Evolutionary conservation across 2,888 invertebrate genomes (phyloP).

Genomic region (Rhodophaea formosa): DNA sequence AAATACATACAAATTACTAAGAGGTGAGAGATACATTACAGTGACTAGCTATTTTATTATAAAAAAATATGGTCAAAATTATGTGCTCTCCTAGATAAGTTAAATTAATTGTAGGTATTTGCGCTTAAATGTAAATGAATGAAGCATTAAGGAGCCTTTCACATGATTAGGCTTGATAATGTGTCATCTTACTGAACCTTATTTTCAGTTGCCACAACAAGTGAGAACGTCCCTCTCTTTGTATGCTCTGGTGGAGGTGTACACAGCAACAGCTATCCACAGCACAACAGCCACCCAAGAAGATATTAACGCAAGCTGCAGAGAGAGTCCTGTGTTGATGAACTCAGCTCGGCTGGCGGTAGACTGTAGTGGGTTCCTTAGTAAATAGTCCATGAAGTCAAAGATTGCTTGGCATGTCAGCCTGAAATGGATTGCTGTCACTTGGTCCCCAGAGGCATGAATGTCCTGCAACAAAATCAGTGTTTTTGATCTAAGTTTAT

Average conservation of each 20-base stretch:
- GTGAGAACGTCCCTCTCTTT: conserved; percentile 67
- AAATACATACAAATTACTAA: too few relatives aligned
- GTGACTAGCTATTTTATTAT: conserved; percentile 3
- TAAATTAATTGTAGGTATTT: too few relatives aligned
- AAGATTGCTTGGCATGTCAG: conserved; percentile 87
- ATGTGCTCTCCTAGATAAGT: neutral
- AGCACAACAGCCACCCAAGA: conserved; percentile 82
- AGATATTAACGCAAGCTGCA: conserved; percentile 83
- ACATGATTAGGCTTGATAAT: neutral
- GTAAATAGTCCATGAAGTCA: conserved; percentile 92
- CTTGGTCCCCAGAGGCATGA: conserved; percentile 78
- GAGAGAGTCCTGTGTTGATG: conserved; percentile 86
- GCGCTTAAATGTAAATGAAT: too few relatives aligned
- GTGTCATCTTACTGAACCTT: neutral
- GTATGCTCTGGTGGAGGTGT: conserved; percentile 79
- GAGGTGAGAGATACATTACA: neutral
- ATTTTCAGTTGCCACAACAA: conserved; percentile 67
- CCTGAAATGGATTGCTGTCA: conserved; percentile 83
- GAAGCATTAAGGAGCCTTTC: neutral
- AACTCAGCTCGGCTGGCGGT: conserved; percentile 79
- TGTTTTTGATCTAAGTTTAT: too few relatives aligned
- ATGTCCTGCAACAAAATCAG: conserved; percentile 61
- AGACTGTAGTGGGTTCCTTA: conserved; percentile 84
- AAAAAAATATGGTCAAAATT: neutral
- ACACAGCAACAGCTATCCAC: conserved; percentile 76